A percentile compares a stretch with the other conserved stretches of the same genome.
Conservation (phyloP, 2,888 invertebrate species). For the Hesperia comma region DNA sequence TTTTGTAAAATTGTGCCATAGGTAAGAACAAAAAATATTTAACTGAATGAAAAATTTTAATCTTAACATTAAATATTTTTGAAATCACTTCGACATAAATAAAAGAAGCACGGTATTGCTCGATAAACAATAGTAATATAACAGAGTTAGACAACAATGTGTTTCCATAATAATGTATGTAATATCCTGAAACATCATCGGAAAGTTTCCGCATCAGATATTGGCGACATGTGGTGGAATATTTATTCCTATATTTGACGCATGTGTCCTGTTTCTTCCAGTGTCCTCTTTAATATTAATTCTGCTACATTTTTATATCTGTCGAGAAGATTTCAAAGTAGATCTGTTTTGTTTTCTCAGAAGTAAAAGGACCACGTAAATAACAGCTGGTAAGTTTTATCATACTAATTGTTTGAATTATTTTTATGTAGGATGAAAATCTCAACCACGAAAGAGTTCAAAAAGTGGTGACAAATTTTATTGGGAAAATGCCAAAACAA, state of each 20-base stretch:
- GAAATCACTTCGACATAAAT: too few species aligned
- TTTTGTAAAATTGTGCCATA: too few species aligned
- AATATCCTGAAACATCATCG: slow-evolving; percentile 27
- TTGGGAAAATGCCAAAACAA: too few species aligned
- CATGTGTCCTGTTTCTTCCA: background rate
- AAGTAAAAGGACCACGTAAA: background rate
- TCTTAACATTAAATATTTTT: too few species aligned
- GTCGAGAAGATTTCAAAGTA: background rate
- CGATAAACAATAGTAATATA: slow-evolving; percentile 18
- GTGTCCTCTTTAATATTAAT: slow-evolving; percentile 1
- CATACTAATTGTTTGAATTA: too few species aligned
- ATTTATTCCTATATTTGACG: slow-evolving; percentile 27
- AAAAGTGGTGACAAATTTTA: too few species aligned
- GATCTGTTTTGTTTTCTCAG: background rate
- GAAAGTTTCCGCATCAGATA: slow-evolving; percentile 30
- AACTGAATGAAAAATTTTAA: too few species aligned
- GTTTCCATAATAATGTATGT: slow-evolving; percentile 26
- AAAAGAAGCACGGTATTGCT: slow-evolving; percentile 8
- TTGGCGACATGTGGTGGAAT: slow-evolving; percentile 22
- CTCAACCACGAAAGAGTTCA: too few species aligned
- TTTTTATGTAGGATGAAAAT: too few species aligned
- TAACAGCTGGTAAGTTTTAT: background rate
- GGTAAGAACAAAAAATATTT: too few species aligned
- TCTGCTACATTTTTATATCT: slow-evolving; percentile 3
- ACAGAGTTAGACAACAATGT: slow-evolving; percentile 16